Evolutionary conservation across 1,140 invertebrate species (phyloP).

Genomic region (Helicoverpa armigera): DNA sequence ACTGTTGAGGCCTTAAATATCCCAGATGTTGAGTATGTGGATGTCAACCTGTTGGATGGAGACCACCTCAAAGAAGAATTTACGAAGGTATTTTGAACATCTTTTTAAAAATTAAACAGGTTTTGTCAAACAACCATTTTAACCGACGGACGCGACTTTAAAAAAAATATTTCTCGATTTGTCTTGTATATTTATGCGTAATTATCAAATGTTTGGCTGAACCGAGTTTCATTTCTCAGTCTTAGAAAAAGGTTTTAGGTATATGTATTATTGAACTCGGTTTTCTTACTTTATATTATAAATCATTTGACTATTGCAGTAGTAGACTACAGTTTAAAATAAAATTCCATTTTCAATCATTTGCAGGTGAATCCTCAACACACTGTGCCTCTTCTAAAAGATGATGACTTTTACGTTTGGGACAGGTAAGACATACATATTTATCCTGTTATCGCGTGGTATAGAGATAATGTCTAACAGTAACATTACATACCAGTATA

Average conservation of each 20-base stretch:
- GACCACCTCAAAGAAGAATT: conserved; percentile 64
- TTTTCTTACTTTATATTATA: too few species aligned
- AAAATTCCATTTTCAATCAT: conserved; percentile 12
- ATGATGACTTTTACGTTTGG: conserved; percentile 68
- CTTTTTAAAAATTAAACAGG: not conserved
- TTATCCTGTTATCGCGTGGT: not conserved
- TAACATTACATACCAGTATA: too few species aligned
- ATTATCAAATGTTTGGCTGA: too few species aligned
- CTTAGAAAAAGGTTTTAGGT: too few species aligned
- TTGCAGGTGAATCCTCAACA: conserved; percentile 75
- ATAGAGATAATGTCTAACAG: too few species aligned
- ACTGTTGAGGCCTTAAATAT: conserved; percentile 61
- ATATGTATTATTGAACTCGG: too few species aligned
- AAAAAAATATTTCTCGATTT: too few species aligned
- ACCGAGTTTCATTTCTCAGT: too few species aligned
- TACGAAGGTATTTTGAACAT: conserved; percentile 59
- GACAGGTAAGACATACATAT: conserved; percentile 62
- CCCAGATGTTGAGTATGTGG: conserved; percentile 61
- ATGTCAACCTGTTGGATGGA: conserved; percentile 59
- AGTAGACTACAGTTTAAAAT: too few species aligned
- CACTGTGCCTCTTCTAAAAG: conserved; percentile 64
- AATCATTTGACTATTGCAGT: too few species aligned
- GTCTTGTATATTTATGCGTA: too few species aligned
- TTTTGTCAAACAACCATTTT: not conserved
- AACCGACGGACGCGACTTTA: too few species aligned